Evolutionary conservation across 2,888 invertebrate species (phyloP).

Genomic region (Trissolcus japonicus): DNA sequence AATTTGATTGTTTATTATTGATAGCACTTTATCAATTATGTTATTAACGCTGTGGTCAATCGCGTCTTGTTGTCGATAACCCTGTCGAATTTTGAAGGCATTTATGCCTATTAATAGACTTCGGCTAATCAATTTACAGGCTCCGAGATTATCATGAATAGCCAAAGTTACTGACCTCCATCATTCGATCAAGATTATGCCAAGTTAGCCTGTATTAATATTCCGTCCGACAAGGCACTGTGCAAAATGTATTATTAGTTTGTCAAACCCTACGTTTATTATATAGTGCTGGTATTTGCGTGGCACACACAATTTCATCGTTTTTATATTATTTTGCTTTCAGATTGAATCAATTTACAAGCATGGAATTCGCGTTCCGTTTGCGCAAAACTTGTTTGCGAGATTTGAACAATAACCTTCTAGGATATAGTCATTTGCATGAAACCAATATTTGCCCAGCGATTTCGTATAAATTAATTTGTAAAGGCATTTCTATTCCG

Average conservation of each 20-base stretch:
- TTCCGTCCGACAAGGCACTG: constrained; percentile 31
- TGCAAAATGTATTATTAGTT: constrained; percentile 49
- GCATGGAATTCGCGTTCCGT: constrained; percentile 16
- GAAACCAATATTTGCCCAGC: neutral
- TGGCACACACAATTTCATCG: neutral
- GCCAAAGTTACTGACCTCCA: constrained; percentile 59
- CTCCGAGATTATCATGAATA: constrained; percentile 53
- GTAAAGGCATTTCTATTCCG: neutral
- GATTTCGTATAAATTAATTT: neutral
- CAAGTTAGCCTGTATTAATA: constrained; percentile 46
- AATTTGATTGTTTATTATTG: too few species aligned
- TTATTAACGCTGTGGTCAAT: constrained; percentile 37
- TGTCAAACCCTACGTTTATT: constrained; percentile 27
- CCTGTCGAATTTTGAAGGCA: constrained; percentile 46
- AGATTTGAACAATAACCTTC: constrained; percentile 3
- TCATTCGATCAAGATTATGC: constrained; percentile 54
- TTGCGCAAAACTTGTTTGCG: constrained; percentile 8
- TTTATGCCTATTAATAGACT: constrained; percentile 50
- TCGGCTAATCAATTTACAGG: constrained; percentile 49
- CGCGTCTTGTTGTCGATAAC: constrained; percentile 26
- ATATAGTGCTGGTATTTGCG: constrained; percentile 10
- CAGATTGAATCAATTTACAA: constrained; percentile 24
- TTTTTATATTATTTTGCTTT: constrained; percentile 6
- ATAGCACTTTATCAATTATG: constrained; percentile 42
- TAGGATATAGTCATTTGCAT: neutral